These are phyloP conservation scores for Radopholus similis DNA, from an alignment of 1,140 invertebrate genomes.

Conservation along the genomic window DNA sequence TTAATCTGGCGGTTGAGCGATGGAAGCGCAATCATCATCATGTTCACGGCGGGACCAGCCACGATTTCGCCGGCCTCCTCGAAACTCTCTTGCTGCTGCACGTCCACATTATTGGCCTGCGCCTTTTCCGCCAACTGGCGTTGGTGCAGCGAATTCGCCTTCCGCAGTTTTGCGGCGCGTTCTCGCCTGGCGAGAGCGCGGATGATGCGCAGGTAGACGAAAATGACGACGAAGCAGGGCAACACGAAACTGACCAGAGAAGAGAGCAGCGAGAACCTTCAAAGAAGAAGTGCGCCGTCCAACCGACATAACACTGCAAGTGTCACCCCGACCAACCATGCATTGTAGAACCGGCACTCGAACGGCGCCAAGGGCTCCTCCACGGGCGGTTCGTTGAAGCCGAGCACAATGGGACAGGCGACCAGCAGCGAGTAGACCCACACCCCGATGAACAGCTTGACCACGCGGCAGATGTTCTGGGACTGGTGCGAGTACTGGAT, in stretches of 20 bases:
- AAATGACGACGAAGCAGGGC: constrained; percentile 69
- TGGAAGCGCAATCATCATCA: constrained; percentile 57
- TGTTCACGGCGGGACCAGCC: constrained; percentile 55
- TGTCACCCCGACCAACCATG: too few relatives aligned
- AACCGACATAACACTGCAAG: too few relatives aligned
- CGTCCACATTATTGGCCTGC: too few relatives aligned
- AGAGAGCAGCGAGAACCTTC: constrained; percentile 96
- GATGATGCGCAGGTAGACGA: constrained; percentile 57
- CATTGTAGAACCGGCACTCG: constrained; percentile 88
- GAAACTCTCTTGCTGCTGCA: constrained; percentile 23
- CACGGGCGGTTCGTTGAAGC: constrained; percentile 50
- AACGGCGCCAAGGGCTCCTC: constrained; percentile 31
- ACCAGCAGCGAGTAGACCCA: constrained; percentile 94
- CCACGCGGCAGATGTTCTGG: constrained; percentile 90
- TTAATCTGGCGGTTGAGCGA: constrained; percentile 51
- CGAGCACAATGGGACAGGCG: constrained; percentile 83
- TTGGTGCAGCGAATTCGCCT: too few relatives aligned
- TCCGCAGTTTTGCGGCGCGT: constrained; percentile 35
- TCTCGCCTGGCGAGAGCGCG: constrained; percentile 33
- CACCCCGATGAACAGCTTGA: constrained; percentile 85
- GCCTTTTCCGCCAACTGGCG: too few relatives aligned
- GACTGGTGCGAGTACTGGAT: constrained; percentile 94
- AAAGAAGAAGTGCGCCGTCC: too few relatives aligned
- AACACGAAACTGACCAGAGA: constrained; percentile 97
- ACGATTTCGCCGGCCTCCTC: constrained; percentile 56